phyloP scores from a whole-genome alignment of 2,888 invertebrate genomes.

The Sinhomidia bicolor region DNA sequence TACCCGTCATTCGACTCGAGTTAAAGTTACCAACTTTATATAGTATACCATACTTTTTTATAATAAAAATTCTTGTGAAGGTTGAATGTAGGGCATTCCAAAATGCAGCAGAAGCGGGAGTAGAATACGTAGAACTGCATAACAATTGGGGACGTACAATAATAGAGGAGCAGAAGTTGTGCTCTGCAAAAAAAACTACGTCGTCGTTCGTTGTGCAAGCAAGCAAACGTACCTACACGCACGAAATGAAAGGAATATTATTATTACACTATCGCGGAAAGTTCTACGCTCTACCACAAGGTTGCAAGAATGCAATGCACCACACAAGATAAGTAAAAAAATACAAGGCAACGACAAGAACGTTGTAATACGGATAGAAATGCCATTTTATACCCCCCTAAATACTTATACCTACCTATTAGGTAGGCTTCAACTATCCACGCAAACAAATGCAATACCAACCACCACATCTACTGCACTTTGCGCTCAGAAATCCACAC shows the following conservation, averaged over 20 bases:
- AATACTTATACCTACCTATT: neutral
- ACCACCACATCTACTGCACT: neutral
- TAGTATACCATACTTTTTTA: slow-evolving; percentile 20
- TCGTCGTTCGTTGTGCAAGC: slow-evolving; percentile 23
- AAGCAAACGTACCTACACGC: slow-evolving; percentile 42
- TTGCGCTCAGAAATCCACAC: neutral
- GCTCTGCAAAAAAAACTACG: slow-evolving; percentile 35
- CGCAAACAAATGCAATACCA: neutral
- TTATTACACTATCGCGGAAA: neutral
- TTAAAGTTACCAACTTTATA: slow-evolving; percentile 38
- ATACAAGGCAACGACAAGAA: neutral
- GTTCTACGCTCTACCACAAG: slow-evolving; percentile 54
- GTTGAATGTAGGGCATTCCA: slow-evolving; percentile 71
- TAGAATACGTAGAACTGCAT: neutral
- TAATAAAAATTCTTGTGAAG: slow-evolving; percentile 39
- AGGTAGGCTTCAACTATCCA: neutral
- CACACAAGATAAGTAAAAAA: neutral
- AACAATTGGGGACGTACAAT: neutral
- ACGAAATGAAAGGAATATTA: slow-evolving; percentile 9
- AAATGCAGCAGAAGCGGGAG: slow-evolving; percentile 64
- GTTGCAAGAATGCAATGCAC: slow-evolving; percentile 56
- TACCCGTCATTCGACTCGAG: neutral
- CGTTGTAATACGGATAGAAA: neutral
- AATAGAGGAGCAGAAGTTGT: neutral
- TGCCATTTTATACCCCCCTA: too few species aligned